phyloP scores from a whole-genome alignment of 2,797 vertebrate genomes.

The Triplophysa bombifrons region DNA sequence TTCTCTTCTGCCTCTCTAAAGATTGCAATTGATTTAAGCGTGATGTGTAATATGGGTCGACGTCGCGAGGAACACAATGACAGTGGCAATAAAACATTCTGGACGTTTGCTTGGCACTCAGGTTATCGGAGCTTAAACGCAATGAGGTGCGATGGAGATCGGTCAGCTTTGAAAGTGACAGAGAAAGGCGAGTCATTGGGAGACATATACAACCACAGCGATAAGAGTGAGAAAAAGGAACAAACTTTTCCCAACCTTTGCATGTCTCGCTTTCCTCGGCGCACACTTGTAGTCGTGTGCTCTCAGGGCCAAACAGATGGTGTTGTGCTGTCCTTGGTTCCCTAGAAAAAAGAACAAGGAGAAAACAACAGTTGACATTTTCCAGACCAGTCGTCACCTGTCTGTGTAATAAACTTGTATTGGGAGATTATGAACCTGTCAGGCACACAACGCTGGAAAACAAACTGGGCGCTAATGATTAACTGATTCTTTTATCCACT shows the following conservation, averaged over 20 bases:
- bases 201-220: slow-evolving; percentile 6
- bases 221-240: slow-evolving; percentile 1
- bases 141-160: slow-evolving; percentile 23
- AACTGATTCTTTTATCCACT: slow-evolving; percentile 28
- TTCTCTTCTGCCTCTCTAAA: slow-evolving; percentile 24
- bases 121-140: slow-evolving; percentile 18
- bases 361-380: slow-evolving; percentile 53
- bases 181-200: slow-evolving; percentile 15
- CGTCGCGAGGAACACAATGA: slow-evolving; percentile 31
- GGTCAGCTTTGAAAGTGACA: slow-evolving; percentile 17
- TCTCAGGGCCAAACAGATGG: slow-evolving; percentile 35
- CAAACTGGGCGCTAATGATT: slow-evolving; percentile 42
- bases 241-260: slow-evolving; percentile 22
- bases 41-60: slow-evolving; percentile 30
- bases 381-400: slow-evolving; percentile 47
- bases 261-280: slow-evolving; percentile 14
- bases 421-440: slow-evolving; percentile 19
- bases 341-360: slow-evolving; percentile 28
- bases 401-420: slow-evolving; percentile 52
- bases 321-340: slow-evolving; percentile 24
- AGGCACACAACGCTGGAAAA: neutral
- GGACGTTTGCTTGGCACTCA: slow-evolving; percentile 37
- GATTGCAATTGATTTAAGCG: slow-evolving; percentile 41
- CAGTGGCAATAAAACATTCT: slow-evolving; percentile 33
- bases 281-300: slow-evolving; percentile 31